A percentile compares a stretch with the other conserved stretches of the same genome.
These are phyloP conservation scores for Talpa occidentalis DNA, from an alignment of 2,113 vertebrate species.

Conservation along the genomic window DNA sequence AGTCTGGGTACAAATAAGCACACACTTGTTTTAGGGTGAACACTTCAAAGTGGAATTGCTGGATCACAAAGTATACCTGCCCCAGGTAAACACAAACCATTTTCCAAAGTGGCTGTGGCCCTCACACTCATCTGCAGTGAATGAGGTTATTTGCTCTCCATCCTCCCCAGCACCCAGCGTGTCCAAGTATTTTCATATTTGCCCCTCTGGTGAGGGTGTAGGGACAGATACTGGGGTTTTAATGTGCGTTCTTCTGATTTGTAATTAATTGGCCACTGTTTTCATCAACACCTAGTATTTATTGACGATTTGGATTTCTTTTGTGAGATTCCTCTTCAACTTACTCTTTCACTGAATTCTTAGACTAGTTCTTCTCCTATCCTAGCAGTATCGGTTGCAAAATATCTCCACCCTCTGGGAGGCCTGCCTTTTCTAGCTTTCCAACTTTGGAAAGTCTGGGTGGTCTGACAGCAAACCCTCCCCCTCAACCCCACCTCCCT, in stretches of 20 bases:
- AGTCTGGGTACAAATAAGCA: not conserved
- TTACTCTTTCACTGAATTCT: not conserved
- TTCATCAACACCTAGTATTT: not conserved
- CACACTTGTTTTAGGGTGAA: not conserved
- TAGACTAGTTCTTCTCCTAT: not conserved
- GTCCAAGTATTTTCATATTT: not conserved
- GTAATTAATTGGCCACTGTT: not conserved
- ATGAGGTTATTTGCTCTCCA: rapidly evolving
- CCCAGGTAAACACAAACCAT: not conserved
- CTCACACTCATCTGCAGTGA: rapidly evolving
- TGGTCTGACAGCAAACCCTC: not conserved
- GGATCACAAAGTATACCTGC: too few relatives aligned
- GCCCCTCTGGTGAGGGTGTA: not conserved
- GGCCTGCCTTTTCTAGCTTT: not conserved
- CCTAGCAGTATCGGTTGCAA: not conserved
- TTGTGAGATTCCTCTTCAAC: not conserved
- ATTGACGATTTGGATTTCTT: not conserved
- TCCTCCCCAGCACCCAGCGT: not conserved
- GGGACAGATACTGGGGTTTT: not conserved
- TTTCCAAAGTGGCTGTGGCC: not conserved
- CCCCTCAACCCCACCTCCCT: too few relatives aligned
- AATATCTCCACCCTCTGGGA: not conserved
- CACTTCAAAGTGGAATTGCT: not conserved
- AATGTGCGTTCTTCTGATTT: not conserved
- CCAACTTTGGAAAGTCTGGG: not conserved